These are phyloP conservation scores for Oasisia sp. DNA, from an alignment of 2,888 invertebrate species.

Conservation along the genomic window DNA sequence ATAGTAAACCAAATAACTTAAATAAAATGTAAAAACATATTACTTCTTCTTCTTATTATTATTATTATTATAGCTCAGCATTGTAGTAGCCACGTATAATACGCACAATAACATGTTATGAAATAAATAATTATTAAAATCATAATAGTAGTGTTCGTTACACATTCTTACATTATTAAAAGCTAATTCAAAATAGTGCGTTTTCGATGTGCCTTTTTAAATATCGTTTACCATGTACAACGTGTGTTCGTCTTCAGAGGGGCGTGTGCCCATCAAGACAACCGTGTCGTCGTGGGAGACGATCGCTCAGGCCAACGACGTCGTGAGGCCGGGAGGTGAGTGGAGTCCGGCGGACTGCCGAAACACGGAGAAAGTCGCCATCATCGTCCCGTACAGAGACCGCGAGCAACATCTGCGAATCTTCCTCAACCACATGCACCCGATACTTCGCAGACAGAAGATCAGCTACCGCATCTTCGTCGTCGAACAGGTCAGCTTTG, in stretches of 20 bases:
- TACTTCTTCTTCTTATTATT: too few species aligned
- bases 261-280: neutral
- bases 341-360: neutral
- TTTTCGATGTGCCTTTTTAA: too few species aligned
- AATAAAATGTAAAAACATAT: too few species aligned
- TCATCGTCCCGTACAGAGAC: slow-evolving; percentile 17
- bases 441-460: neutral
- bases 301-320: neutral
- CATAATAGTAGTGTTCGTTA: too few species aligned
- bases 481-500: slow-evolving; percentile 13
- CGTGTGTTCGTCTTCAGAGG: neutral
- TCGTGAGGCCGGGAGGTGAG: neutral
- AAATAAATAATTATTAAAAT: too few species aligned
- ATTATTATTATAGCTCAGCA: too few species aligned
- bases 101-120: too few species aligned
- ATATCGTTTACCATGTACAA: neutral
- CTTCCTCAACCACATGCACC: slow-evolving; percentile 6
- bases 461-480: neutral
- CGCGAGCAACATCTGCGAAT: neutral
- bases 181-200: too few species aligned
- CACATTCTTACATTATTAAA: too few species aligned
- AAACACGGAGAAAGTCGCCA: neutral
- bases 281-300: neutral
- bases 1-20: too few species aligned
- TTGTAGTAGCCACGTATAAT: too few species aligned